A percentile compares a stretch with the other conserved stretches of the same genome.
Conservation (phyloP, 2,888 invertebrate genomes). For the Synanthedon myopaeformis region DNA sequence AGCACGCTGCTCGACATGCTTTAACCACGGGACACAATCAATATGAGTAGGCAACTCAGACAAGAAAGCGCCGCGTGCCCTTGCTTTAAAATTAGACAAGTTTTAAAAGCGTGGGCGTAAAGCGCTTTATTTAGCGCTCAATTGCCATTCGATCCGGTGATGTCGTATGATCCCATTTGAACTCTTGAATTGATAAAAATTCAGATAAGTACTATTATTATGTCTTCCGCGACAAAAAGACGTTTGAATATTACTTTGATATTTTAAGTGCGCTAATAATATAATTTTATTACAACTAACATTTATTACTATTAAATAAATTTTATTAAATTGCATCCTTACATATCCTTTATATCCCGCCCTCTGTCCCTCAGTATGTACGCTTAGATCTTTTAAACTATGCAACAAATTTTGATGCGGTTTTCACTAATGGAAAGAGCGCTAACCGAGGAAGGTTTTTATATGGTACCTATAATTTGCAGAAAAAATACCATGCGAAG, state of each 20-base stretch:
- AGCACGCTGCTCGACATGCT: conserved; percentile 14
- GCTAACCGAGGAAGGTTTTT: too few species aligned
- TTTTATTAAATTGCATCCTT: too few species aligned
- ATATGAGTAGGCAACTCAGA: not conserved
- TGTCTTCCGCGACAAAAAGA: not conserved
- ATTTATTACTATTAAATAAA: too few species aligned
- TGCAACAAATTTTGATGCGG: too few species aligned
- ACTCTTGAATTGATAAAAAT: conserved; percentile 8
- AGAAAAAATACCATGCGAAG: too few species aligned
- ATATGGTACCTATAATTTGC: too few species aligned
- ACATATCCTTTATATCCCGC: too few species aligned
- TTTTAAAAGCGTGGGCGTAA: conserved; percentile 5
- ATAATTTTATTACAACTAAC: too few species aligned
- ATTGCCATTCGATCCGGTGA: conserved; percentile 9
- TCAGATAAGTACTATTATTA: not conserved
- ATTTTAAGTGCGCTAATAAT: not conserved
- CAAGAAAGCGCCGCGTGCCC: conserved; percentile 10
- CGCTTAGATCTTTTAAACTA: too few species aligned
- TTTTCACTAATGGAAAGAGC: too few species aligned
- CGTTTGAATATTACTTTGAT: not conserved
- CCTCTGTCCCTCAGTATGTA: too few species aligned
- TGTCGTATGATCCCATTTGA: conserved; percentile 29
- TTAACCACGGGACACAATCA: conserved; percentile 7
- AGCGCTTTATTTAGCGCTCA: conserved; percentile 21
- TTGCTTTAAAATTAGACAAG: conserved; percentile 12